Conservation (phyloP, 2,797 vertebrate species). For the Coendou prehensilis region DNA sequence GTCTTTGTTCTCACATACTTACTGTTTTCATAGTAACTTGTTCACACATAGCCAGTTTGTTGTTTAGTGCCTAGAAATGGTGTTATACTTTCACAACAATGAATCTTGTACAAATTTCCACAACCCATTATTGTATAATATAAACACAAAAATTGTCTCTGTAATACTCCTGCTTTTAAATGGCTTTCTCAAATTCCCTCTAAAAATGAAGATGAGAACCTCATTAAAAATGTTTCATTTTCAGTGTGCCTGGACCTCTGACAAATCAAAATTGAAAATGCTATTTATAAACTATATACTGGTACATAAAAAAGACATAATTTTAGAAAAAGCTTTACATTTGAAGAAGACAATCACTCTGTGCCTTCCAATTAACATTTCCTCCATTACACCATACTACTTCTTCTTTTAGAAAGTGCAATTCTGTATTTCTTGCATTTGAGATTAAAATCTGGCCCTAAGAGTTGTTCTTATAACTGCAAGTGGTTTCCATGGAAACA, state of each 20-base stretch:
- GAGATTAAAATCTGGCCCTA: conserved; percentile 81
- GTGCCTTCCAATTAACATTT: conserved; percentile 49
- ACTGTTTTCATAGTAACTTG: background rate
- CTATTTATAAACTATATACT: background rate
- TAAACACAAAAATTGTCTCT: background rate
- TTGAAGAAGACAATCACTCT: background rate
- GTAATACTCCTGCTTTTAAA: background rate
- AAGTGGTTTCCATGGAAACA: conserved; percentile 88
- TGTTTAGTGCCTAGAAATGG: background rate
- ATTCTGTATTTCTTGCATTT: conserved; percentile 47
- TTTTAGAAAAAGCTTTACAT: conserved; percentile 15
- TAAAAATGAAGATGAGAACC: conserved; percentile 54
- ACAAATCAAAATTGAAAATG: conserved; percentile 7
- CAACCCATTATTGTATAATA: background rate
- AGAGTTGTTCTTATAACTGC: conserved; percentile 81
- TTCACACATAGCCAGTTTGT: background rate
- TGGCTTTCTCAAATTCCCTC: conserved; percentile 27
- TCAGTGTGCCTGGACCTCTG: background rate
- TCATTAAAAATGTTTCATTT: conserved; percentile 34
- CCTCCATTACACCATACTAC: background rate
- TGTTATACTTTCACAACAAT: background rate
- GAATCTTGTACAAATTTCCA: background rate
- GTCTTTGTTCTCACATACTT: conserved; percentile 28
- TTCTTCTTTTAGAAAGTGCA: conserved; percentile 43
- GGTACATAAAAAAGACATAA: background rate